Conservation (phyloP, 2,888 invertebrate species). For the Agriopis marginaria region DNA sequence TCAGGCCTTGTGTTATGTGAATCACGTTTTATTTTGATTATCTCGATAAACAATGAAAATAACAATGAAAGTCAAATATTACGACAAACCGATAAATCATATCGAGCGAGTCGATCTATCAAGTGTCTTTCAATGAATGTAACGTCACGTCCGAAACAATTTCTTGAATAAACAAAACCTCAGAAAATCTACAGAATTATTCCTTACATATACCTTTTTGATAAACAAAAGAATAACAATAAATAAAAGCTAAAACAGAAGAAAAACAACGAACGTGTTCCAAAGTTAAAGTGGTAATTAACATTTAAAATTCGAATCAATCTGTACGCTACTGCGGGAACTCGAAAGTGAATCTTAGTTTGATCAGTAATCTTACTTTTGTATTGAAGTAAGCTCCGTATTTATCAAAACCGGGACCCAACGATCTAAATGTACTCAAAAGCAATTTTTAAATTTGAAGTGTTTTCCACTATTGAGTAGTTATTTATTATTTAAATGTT, state of each 20-base stretch:
- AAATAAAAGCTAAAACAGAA: constrained; percentile 27
- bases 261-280: constrained; percentile 31
- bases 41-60: background rate
- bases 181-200: constrained; percentile 32
- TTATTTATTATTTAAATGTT: no score
- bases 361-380: no score
- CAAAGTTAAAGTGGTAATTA: constrained; percentile 63
- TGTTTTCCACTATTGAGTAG: no score
- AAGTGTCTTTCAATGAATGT: constrained; percentile 18
- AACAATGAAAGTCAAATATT: background rate
- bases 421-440: no score
- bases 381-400: no score
- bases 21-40: background rate
- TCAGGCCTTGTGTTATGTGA: background rate
- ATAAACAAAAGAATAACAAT: constrained; percentile 27
- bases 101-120: background rate
- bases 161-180: constrained; percentile 19
- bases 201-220: constrained; percentile 9
- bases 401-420: no score
- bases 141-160: constrained; percentile 38
- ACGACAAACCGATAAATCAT: background rate
- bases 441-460: no score
- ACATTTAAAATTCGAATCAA: constrained; percentile 74
- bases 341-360: constrained; percentile 43
- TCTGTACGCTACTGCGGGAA: constrained; percentile 53